These are phyloP conservation scores for Artibeus jamaicensis DNA, from an alignment of 2,797 vertebrate genomes.

Conservation along the genomic window DNA sequence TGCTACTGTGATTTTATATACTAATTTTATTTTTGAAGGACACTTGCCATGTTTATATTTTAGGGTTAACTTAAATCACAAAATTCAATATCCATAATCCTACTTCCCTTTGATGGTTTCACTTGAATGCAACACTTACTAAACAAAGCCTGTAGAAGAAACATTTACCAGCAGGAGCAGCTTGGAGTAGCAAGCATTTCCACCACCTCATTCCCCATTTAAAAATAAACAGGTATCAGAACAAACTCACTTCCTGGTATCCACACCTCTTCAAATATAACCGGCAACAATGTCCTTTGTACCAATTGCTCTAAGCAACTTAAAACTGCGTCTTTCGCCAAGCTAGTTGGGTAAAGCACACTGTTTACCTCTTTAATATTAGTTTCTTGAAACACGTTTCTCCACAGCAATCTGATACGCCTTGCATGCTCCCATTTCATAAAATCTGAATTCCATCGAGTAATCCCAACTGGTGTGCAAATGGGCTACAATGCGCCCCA, in stretches of 20 bases:
- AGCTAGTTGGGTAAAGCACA: background rate
- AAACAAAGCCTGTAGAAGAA: conserved; percentile 21
- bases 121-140: background rate
- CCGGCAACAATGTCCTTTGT: background rate
- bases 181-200: conserved; percentile 8
- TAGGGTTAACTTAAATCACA: background rate
- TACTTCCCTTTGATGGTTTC: conserved; percentile 9
- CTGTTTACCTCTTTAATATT: background rate
- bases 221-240: conserved; percentile 18
- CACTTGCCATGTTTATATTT: background rate
- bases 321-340: background rate
- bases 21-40: conserved; percentile 10
- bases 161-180: background rate
- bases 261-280: background rate
- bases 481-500: background rate
- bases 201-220: background rate
- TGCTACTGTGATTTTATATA: background rate
- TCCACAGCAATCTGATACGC: background rate
- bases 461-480: background rate
- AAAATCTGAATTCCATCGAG: background rate
- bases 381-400: background rate
- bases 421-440: background rate
- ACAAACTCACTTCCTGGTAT: background rate
- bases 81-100: background rate
- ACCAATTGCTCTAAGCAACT: background rate